Conservation (phyloP, 1,140 invertebrate species). For the Drosophila punjabiensis region DNA sequence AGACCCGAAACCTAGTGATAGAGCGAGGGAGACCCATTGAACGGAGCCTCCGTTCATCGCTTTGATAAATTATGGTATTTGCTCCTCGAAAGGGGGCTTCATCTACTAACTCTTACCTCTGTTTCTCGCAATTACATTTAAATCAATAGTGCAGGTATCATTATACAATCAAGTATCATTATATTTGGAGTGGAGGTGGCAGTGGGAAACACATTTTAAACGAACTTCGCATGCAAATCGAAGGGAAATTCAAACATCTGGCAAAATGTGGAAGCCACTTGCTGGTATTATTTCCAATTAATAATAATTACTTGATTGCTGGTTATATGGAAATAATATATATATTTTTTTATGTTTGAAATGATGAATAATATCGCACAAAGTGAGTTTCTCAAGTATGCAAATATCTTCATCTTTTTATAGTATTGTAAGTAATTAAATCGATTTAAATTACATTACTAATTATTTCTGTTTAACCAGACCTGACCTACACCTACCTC, state of each 20-base stretch:
- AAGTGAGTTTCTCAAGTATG: not conserved
- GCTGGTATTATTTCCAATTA: slow-evolving; percentile 3
- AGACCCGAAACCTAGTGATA: slow-evolving; percentile 8
- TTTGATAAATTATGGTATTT: slow-evolving; percentile 27
- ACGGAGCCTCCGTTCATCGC: slow-evolving; percentile 11
- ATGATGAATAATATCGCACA: not conserved
- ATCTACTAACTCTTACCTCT: not conserved
- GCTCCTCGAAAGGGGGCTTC: not conserved
- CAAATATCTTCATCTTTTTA: not conserved
- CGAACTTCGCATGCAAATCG: slow-evolving; percentile 25
- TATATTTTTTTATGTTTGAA: not conserved
- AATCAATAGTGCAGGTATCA: slow-evolving; percentile 32
- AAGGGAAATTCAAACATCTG: slow-evolving; percentile 10
- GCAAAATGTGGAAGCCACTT: not conserved
- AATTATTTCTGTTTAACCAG: slow-evolving; percentile 8
- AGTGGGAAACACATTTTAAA: slow-evolving; percentile 4
- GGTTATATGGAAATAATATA: not conserved
- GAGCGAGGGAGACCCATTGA: not conserved
- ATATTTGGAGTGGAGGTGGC: not conserved
- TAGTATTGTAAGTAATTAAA: not conserved
- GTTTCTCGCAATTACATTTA: slow-evolving; percentile 3
- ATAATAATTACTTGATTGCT: not conserved
- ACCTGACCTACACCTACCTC: slow-evolving; percentile 68
- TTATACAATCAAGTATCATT: slow-evolving; percentile 37
- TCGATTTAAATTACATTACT: slow-evolving; percentile 7